Base-by-base conservation (phyloP, 2,797 vertebrate genomes). In the Alfaro cultratus region DNA sequence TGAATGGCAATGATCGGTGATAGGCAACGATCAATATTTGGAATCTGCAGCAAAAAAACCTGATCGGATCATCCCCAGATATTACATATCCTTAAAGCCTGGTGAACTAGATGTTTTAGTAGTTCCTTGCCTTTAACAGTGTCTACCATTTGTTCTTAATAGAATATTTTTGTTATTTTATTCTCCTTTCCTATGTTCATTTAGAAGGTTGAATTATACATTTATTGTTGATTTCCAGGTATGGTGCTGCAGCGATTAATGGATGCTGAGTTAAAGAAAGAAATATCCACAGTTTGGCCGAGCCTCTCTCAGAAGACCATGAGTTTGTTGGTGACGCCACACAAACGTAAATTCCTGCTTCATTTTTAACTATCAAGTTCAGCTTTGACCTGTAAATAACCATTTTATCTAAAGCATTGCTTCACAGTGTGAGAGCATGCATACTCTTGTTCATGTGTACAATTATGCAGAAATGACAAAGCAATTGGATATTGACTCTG, bases 221-320 rank as follows among this genome's bases (percentile, higher is more conserved):
- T 23, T 78, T 41, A 8, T 45, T 82, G 11, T 74, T 68, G 26
- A 51, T 77, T 68, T 83, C 3, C 88, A 97, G 97, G 97, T 0
- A 97, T 98, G 71, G 93, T 97, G 1, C 96, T 96, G 78, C 97
- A 99, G 91, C 96, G 97, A 75, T 93, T 97, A 77, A 96, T 95
- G 45, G 98, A 99, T 0, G 96, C 97, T 0, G 97, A 97, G 86
- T 78, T 99, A 74, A 96, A 97, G 83, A 99, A 98, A 88, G 98
- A 99, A 91, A 95, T 99, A 76, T 93, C 96, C 0, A 95, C 96
- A 0, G 97, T 99, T 84, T 99, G 98, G 98, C 96, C 97, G 77
- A 99, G 95, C 77, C 96, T 99, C 15, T 98, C 98, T 62, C 97
- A 97, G 89, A 99, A 98, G 94, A 97, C 97, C 7, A 92, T 99